Evolutionary conservation across 2,888 invertebrate species (phyloP).

Genomic region (Habrosyne pyritoides): DNA sequence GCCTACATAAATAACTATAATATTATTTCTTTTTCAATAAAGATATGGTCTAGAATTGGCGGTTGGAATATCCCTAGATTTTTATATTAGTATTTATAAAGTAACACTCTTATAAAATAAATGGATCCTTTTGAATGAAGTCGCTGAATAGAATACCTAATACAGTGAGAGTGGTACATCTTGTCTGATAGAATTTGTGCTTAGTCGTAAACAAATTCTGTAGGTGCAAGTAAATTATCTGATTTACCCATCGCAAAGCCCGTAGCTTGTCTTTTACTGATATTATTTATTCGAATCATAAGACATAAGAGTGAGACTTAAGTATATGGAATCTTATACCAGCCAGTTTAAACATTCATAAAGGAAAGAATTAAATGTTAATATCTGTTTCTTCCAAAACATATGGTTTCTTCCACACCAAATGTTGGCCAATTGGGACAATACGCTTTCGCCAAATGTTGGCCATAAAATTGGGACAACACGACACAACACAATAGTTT

Average conservation of each 20-base stretch:
- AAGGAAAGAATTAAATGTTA: not conserved
- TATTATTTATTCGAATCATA: not conserved
- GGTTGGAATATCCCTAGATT: too few relatives aligned
- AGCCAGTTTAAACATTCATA: not conserved
- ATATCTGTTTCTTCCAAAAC: not conserved
- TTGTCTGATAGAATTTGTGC: not conserved
- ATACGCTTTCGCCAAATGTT: constrained; percentile 4
- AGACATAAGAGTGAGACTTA: not conserved
- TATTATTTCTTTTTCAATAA: too few relatives aligned
- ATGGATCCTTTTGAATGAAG: not conserved
- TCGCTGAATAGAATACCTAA: not conserved
- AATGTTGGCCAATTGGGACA: not conserved
- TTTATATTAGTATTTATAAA: too few relatives aligned
- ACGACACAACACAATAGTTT: constrained; percentile 37
- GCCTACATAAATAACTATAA: too few relatives aligned
- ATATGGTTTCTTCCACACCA: not conserved
- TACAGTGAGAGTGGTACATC: not conserved
- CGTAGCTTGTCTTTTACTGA: not conserved
- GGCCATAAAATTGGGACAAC: constrained; percentile 23
- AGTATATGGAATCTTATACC: not conserved
- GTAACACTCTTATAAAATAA: not conserved
- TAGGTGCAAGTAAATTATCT: not conserved
- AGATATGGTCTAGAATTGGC: too few relatives aligned
- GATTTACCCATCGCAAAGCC: not conserved
- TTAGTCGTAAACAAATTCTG: not conserved